Evolutionary conservation across 2,113 vertebrate genomes (phyloP).

Genomic region (Origma solitaria): DNA sequence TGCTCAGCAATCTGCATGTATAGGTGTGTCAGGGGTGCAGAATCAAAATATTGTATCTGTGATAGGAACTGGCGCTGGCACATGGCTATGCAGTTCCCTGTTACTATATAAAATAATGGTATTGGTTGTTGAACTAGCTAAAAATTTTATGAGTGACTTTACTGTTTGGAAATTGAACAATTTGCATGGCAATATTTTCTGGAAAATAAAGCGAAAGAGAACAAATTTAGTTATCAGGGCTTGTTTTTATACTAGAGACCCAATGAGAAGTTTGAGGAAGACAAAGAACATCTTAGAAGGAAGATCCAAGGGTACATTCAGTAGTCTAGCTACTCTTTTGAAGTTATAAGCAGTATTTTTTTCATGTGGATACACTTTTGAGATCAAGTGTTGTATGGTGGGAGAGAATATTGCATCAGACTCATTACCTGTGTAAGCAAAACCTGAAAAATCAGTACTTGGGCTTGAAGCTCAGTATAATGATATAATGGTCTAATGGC

Average conservation of each 20-base stretch:
- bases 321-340: not conserved
- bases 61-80: not conserved
- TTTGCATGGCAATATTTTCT: not conserved
- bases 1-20: not conserved
- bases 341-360: not conserved
- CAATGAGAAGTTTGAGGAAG: not conserved
- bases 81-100: not conserved
- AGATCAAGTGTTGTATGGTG: accelerated
- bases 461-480: not conserved
- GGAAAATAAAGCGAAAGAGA: not conserved
- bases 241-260: not conserved
- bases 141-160: not conserved
- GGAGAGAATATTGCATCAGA: not conserved
- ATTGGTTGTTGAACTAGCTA: not conserved
- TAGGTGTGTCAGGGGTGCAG: not conserved
- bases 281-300: not conserved
- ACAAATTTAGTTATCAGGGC: not conserved
- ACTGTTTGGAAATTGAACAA: not conserved
- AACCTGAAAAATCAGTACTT: not conserved
- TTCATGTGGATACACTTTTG: not conserved
- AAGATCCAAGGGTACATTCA: not conserved
- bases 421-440: not conserved
- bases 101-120: not conserved
- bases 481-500: not conserved
- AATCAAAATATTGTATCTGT: not conserved